Base-by-base conservation (phyloP, 2,888 invertebrate species). In the Acronicta aceris region DNA sequence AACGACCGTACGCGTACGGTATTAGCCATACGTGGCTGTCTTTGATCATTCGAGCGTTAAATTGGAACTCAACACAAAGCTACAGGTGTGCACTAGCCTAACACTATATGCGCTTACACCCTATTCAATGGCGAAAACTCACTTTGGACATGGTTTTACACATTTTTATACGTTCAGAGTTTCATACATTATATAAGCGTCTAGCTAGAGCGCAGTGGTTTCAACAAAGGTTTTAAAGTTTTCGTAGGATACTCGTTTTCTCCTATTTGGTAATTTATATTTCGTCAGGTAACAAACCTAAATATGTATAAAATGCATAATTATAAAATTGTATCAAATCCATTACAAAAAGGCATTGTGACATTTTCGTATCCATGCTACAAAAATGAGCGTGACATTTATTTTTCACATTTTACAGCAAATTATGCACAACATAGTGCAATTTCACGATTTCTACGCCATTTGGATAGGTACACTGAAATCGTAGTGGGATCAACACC, bases 21-120 rank as follows among this genome's bases (percentile, higher is more conserved):
- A 74, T 68, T 63, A 59, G 50, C 65, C 60, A 70, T 74, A 76
- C 69, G 54, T 53, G 67, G 57, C 55, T 60, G 72, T 76, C 93
- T 93, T 93, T 93, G 93, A 93, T 93, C 92, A 77, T 50, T 78
- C 81, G 83, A 81, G 84, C 90, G 93, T 85, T 71, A 89, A 94
- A 93, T 94, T 92, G 88, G 86, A 83, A 83, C 82, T 67, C 85
- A 81, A 73, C 83, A 74, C 79, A 74, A 81, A 75, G 76, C 79
- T 78, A 86, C 83, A 83, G 84, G 83, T 87, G 81, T 81, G 79
- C 83, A 87, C 85, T 85, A 85, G 77, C 76, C 82, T 81, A 81
- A 80, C 82, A 84, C 82, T 83, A 80, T 78, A 65, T 74, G 64
- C 69, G 60, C 61, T 76, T 70, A 71, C 55, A 69, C 60, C 66